Conservation (phyloP, 2,113 vertebrate genomes). For the Accipiter virgatus region DNA sequence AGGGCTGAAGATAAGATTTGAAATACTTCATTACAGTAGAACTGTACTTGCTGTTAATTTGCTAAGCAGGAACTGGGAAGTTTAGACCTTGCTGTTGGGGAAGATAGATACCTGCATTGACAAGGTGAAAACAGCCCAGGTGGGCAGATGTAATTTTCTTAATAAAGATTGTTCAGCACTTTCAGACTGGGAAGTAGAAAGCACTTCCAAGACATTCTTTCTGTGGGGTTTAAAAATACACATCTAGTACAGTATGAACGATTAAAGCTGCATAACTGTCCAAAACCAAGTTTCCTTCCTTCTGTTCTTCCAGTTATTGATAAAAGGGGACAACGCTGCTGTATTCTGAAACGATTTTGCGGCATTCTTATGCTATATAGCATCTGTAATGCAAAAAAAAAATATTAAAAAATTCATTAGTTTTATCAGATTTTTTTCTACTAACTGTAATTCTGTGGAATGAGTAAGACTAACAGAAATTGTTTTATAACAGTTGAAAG, state of each 20-base stretch:
- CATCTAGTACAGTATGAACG: background rate
- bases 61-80: background rate
- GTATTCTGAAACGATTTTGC: background rate
- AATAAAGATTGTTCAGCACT: background rate
- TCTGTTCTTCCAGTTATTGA: background rate
- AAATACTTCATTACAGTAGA: background rate
- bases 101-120: background rate
- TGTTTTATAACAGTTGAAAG: conserved; percentile 48
- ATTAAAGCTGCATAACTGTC: background rate
- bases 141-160: background rate
- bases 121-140: background rate
- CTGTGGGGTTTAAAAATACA: background rate
- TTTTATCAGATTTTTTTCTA: background rate
- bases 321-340: background rate
- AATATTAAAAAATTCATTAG: rapidly evolving
- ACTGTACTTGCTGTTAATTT: background rate
- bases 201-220: background rate
- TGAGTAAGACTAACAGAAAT: background rate
- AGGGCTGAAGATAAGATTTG: background rate
- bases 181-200: background rate
- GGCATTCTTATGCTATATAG: background rate
- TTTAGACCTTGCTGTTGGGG: background rate
- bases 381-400: background rate
- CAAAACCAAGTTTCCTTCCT: background rate
- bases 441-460: background rate